phyloP scores from a whole-genome alignment of 1,140 invertebrate species.

The Bactericera cockerelli region DNA sequence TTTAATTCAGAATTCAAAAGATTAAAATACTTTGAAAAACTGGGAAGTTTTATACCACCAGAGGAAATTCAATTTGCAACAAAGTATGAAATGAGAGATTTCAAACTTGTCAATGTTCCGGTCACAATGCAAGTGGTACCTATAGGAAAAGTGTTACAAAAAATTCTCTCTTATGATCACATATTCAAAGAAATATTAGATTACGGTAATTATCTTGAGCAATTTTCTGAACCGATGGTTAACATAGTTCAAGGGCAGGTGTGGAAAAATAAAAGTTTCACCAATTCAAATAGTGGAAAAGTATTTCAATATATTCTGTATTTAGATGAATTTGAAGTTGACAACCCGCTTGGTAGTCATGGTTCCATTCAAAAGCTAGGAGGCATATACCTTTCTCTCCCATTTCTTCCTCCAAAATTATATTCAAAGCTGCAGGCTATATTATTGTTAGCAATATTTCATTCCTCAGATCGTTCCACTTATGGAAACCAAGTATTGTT shows the following conservation, averaged over 20 bases:
- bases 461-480: neutral
- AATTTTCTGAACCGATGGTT: neutral
- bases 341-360: constrained; percentile 22
- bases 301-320: constrained; percentile 23
- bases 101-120: neutral
- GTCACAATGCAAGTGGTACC: neutral
- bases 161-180: neutral
- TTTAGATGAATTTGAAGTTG: constrained; percentile 26
- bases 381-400: neutral
- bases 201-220: neutral
- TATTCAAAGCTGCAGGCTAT: neutral
- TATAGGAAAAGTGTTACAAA: neutral
- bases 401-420: neutral
- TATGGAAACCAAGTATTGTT: neutral
- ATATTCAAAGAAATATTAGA: neutral
- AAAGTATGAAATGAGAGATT: neutral
- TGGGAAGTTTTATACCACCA: neutral
- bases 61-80: neutral
- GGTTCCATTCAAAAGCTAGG: neutral
- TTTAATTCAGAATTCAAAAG: constrained; percentile 5
- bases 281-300: neutral
- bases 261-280: neutral
- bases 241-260: neutral
- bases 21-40: neutral
- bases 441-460: neutral